Evolutionary conservation across 2,888 invertebrate species (phyloP), one percentile per base, ranked within the genome.

Genomic region (Rhagium mordax): DNA sequence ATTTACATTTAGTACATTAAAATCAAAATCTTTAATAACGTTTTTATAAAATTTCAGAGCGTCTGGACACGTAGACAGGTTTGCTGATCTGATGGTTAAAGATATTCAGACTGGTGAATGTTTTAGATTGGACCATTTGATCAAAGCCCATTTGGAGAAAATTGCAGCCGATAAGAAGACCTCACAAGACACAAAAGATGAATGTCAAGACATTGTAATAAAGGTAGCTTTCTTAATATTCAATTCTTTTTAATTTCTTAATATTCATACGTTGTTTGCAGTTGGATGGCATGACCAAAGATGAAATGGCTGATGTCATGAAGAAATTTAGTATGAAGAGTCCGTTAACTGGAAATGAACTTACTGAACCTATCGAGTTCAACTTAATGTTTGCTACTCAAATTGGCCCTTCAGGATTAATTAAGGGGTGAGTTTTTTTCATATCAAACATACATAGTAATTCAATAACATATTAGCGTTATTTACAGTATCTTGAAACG

Each of bases 51-150:
- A 72, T 86, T 87, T 70, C 84, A 93, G 93, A 86, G 98, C 99
- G 16, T 99, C 99, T 5, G 99, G 99, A 0, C 99, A 99, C 88
- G 99, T 99, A 0, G 99, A 99, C 84, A 91, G 99, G 71, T 99
- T 99, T 90, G 98, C 99, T 60, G 99, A 99, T 89, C 92, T 97
- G 72, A 99, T 99, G 99, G 98, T 99, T 0, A 99, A 99, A 87
- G 99, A 99, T 89, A 84, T 93, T 0, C 95, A 96, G 86, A 96
- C 93, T 78, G 99, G 99, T 5, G 99, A 99, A 86, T 99, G 99
- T 85, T 99, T 98, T 87, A 91, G 99, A 48, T 90, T 99, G 68
- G 99, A 99, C 87, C 99, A 99, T 89, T 90, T 99, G 68, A 99
- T 99, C 78, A 99, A 99, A 89, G 95, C 95, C 64, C 95, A 96